A percentile compares a stretch with the other conserved stretches of the same genome.
Evolutionary conservation across 2,113 vertebrate species (phyloP).

Genomic region (Mystacornis crossleyi): DNA sequence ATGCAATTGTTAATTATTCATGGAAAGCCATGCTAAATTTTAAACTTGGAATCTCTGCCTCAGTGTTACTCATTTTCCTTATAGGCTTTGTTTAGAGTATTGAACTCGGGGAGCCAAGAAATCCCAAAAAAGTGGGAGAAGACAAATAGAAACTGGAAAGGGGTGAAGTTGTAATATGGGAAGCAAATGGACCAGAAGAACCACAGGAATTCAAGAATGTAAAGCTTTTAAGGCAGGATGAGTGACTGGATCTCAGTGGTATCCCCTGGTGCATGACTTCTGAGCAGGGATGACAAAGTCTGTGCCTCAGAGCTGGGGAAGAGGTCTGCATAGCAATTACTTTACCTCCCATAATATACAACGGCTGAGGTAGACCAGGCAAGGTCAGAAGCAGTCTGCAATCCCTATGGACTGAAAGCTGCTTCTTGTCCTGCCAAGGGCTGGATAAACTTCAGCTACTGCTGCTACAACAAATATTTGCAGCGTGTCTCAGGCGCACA

Average conservation of each 20-base stretch:
- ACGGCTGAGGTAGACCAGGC: neutral
- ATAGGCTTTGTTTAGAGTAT: neutral
- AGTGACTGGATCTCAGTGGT: neutral
- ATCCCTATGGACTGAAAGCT: neutral
- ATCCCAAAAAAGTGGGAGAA: neutral
- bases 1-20: neutral
- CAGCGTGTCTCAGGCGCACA: neutral
- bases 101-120: neutral
- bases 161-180: neutral
- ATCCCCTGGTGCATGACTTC: neutral
- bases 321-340: neutral
- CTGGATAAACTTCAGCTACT: neutral
- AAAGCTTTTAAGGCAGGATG: neutral
- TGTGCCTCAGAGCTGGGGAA: neutral
- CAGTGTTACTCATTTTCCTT: neutral
- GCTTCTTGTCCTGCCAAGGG: neutral
- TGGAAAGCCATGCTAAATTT: neutral
- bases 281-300: neutral
- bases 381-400: neutral
- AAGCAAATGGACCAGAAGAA: neutral
- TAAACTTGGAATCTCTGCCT: neutral
- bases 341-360: neutral
- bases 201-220: neutral
- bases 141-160: neutral
- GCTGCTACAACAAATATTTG: neutral